phyloP scores from a whole-genome alignment of 2,797 vertebrate species.

The Lindbergichthys nudifrons region DNA sequence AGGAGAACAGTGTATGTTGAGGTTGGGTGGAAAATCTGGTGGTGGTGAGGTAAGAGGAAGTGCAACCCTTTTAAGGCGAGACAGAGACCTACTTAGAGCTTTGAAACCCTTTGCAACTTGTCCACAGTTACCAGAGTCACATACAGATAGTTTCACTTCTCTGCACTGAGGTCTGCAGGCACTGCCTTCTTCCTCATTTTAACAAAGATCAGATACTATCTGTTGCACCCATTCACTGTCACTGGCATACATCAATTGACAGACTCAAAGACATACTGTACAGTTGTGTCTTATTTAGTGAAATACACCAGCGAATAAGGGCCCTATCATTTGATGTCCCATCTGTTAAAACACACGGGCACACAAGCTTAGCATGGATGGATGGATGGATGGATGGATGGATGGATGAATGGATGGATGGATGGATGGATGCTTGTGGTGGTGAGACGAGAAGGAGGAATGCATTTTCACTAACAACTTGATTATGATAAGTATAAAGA shows the following conservation, averaged over 20 bases:
- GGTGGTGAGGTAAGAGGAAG: slow-evolving; percentile 27
- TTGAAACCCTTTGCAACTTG: slow-evolving; percentile 10
- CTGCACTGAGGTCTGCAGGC: slow-evolving; percentile 13
- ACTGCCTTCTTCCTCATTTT: slow-evolving; percentile 22
- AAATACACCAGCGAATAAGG: slow-evolving; percentile 31
- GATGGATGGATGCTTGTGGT: slow-evolving; percentile 18
- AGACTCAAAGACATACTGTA: slow-evolving; percentile 49
- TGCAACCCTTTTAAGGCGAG: slow-evolving; percentile 27
- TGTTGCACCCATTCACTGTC: slow-evolving; percentile 41
- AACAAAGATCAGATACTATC: slow-evolving; percentile 42
- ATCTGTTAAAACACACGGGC: slow-evolving; percentile 51
- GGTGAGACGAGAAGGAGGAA: background rate
- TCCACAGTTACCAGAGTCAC: slow-evolving; percentile 22
- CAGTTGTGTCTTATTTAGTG: slow-evolving; percentile 54
- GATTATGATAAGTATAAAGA: background rate
- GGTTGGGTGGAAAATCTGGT: slow-evolving; percentile 39
- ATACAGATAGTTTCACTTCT: slow-evolving; percentile 19
- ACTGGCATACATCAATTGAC: slow-evolving; percentile 57
- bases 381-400: no score
- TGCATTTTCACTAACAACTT: slow-evolving; percentile 1
- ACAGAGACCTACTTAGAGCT: slow-evolving; percentile 28
- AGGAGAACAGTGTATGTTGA: slow-evolving; percentile 26
- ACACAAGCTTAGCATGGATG: slow-evolving; percentile 24
- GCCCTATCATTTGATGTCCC: slow-evolving; percentile 60
- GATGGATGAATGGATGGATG: slow-evolving; percentile 36